These are phyloP conservation scores for Hapalemur alaotrensis DNA, from an alignment of 2,797 vertebrate genomes.

Conservation along the genomic window DNA sequence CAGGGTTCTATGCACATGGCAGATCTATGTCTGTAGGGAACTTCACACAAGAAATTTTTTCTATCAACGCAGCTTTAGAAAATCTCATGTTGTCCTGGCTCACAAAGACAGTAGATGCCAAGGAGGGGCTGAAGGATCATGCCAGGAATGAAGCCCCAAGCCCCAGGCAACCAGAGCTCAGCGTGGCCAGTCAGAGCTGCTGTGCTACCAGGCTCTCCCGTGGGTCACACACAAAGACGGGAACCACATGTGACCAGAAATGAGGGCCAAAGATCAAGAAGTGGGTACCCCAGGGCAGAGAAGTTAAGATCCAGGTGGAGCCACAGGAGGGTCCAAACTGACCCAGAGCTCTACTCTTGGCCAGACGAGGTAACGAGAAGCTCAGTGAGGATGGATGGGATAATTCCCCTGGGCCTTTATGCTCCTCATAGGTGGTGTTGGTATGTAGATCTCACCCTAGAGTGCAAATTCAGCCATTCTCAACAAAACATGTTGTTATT, in stretches of 20 bases:
- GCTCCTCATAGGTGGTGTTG: background rate
- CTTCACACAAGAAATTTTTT: background rate
- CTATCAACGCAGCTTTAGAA: background rate
- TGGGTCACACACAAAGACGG: background rate
- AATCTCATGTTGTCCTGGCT: background rate
- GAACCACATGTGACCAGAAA: background rate
- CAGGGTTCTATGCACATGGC: fast-evolving
- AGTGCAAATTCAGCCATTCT: background rate
- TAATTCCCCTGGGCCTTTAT: background rate
- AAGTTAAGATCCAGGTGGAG: background rate
- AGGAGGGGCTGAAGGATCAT: background rate
- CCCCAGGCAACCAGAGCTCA: background rate
- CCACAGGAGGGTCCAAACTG: background rate
- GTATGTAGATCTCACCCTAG: background rate
- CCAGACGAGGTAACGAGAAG: background rate
- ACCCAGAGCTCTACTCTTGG: background rate
- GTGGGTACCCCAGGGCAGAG: background rate
- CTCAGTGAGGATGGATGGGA: background rate
- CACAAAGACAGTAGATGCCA: background rate
- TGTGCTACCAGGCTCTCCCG: background rate
- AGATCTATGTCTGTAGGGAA: background rate
- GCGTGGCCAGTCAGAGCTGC: background rate
- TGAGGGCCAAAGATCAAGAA: background rate
- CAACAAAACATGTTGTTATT: background rate
- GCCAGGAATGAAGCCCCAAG: background rate